Evolutionary conservation across 2,888 invertebrate genomes (phyloP).

Genomic region (Crepidodera aurea): DNA sequence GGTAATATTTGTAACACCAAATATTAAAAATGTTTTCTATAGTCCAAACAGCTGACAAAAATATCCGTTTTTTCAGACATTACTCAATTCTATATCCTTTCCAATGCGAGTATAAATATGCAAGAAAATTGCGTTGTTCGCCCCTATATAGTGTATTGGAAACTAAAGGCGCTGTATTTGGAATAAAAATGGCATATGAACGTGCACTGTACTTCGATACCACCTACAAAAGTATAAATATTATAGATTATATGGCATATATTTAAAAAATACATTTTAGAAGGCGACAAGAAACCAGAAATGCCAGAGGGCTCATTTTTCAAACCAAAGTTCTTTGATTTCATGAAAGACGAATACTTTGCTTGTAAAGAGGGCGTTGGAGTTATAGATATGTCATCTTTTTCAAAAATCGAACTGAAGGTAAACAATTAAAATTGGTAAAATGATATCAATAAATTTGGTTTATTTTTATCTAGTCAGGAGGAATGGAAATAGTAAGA

Average conservation of each 20-base stretch:
- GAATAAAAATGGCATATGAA: constrained; percentile 76
- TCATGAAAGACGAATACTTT: constrained; percentile 73
- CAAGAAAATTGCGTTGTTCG: constrained; percentile 70
- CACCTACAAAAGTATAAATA: constrained; percentile 62
- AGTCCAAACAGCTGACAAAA: not conserved
- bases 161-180: constrained; percentile 72
- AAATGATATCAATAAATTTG: not conserved
- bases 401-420: constrained; percentile 77
- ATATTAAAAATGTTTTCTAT: not conserved
- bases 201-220: constrained; percentile 74
- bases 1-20: constrained; percentile 1
- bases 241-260: not conserved
- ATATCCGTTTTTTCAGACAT: constrained; percentile 57
- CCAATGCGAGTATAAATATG: constrained; percentile 69
- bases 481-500: constrained; percentile 66
- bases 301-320: constrained; percentile 71
- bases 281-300: constrained; percentile 62
- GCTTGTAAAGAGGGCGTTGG: constrained; percentile 80
- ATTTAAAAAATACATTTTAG: constrained; percentile 49
- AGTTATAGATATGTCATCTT: constrained; percentile 81
- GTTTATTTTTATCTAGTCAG: constrained; percentile 61
- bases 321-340: constrained; percentile 74
- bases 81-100: constrained; percentile 67
- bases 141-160: constrained; percentile 73
- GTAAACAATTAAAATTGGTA: constrained; percentile 57